Evolutionary conservation across 1,140 invertebrate genomes (phyloP).

Genomic region (Pararge aegeria): DNA sequence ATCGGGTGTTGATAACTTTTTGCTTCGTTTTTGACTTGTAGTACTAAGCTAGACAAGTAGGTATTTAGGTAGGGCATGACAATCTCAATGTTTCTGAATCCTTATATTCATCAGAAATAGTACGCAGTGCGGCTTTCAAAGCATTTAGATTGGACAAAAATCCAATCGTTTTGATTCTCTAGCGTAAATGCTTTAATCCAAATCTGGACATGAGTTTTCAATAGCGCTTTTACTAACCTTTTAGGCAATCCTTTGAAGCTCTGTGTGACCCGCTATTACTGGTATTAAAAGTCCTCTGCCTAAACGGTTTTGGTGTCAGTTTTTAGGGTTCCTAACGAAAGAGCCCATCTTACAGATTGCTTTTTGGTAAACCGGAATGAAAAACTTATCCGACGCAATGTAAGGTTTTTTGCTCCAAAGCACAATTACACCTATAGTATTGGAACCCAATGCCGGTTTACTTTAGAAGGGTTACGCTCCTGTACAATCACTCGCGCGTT

Average conservation of each 20-base stretch:
- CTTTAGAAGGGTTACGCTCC: no score
- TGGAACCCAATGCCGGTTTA: no score
- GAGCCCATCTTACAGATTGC: not conserved
- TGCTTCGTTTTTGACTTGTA: no score
- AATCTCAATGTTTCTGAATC: not conserved
- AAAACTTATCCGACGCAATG: no score
- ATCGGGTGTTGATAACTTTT: no score
- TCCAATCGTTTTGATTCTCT: conserved; percentile 2
- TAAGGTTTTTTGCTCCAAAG: no score
- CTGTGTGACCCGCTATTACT: not conserved
- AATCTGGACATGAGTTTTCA: conserved; percentile 19
- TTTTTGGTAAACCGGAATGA: not conserved
- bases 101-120: not conserved
- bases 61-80: no score
- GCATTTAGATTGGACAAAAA: not conserved
- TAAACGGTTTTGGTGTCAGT: not conserved
- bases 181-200: conserved; percentile 15
- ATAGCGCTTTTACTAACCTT: conserved; percentile 20
- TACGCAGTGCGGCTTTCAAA: not conserved
- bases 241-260: conserved; percentile 10
- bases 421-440: no score
- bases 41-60: no score
- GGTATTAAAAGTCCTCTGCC: not conserved
- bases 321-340: not conserved
- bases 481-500: no score